Conservation (phyloP, 2,888 invertebrate species). For the Eupithecia subfuscata region DNA sequence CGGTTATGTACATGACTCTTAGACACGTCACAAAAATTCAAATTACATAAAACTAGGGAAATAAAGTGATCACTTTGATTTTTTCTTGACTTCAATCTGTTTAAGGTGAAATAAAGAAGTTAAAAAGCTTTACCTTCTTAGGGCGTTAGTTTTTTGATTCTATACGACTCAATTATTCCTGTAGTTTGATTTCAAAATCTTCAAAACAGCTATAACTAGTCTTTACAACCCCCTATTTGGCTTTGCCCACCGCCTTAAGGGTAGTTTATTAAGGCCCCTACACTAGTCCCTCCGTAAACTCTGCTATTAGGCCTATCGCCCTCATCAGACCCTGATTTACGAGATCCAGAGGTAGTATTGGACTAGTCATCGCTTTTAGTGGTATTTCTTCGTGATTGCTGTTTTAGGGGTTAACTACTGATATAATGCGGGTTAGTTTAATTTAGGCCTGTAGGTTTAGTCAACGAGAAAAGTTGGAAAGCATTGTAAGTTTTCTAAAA, state of each 20-base stretch:
- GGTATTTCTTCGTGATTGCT: conserved; percentile 32
- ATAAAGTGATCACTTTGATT: too few species aligned
- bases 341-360: conserved; percentile 20
- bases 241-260: neutral
- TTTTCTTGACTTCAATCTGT: too few species aligned
- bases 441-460: neutral
- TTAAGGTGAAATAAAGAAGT: too few species aligned
- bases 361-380: conserved; percentile 37
- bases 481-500: neutral
- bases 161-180: too few species aligned
- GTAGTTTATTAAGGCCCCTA: conserved; percentile 23
- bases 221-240: neutral
- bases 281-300: conserved; percentile 24
- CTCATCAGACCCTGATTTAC: conserved; percentile 38
- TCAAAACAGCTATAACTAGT: neutral
- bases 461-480: neutral
- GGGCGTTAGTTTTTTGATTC: too few species aligned
- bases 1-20: too few species aligned
- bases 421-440: conserved; percentile 33
- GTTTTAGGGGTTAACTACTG: conserved; percentile 21
- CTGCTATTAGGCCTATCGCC: conserved; percentile 32
- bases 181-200: neutral
- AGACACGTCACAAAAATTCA: too few species aligned
- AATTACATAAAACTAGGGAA: too few species aligned
- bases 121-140: too few species aligned